Evolutionary conservation across 2,797 vertebrate genomes (phyloP).

Genomic region (Rhinella marina): DNA sequence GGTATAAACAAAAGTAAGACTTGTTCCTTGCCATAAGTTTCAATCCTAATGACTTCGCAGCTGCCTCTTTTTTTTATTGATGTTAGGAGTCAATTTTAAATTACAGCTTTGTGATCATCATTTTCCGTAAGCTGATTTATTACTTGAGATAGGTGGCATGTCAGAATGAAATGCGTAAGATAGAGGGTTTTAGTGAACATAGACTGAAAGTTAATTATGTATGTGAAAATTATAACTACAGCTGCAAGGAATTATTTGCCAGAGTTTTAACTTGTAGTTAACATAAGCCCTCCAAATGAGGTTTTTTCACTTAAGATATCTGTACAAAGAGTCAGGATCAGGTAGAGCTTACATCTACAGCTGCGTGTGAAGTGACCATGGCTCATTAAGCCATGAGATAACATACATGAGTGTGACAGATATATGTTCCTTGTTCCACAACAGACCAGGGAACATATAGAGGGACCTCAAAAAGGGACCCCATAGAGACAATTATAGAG

Average conservation of each 20-base stretch:
- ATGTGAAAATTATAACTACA: constrained; percentile 63
- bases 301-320: constrained; percentile 40
- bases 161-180: constrained; percentile 46
- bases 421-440: too few relatives aligned
- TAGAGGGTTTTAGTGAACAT: constrained; percentile 51
- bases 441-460: too few relatives aligned
- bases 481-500: too few relatives aligned
- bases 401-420: neutral
- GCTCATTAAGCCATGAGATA: neutral
- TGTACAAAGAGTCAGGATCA: neutral
- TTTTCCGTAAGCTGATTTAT: constrained; percentile 55
- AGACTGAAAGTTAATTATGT: constrained; percentile 62
- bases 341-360: neutral
- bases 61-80: constrained; percentile 37
- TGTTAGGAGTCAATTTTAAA: constrained; percentile 57
- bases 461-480: too few relatives aligned
- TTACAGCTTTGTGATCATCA: constrained; percentile 33
- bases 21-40: constrained; percentile 65
- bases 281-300: constrained; percentile 61
- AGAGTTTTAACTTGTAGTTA: constrained; percentile 60
- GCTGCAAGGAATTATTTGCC: constrained; percentile 66
- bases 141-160: constrained; percentile 49
- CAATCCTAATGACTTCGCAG: constrained; percentile 65
- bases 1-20: constrained; percentile 70
- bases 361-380: neutral